Evolutionary conservation across 2,888 invertebrate species (phyloP), one percentile per base, ranked within the genome.

Genomic region (Aphodius granarius): DNA sequence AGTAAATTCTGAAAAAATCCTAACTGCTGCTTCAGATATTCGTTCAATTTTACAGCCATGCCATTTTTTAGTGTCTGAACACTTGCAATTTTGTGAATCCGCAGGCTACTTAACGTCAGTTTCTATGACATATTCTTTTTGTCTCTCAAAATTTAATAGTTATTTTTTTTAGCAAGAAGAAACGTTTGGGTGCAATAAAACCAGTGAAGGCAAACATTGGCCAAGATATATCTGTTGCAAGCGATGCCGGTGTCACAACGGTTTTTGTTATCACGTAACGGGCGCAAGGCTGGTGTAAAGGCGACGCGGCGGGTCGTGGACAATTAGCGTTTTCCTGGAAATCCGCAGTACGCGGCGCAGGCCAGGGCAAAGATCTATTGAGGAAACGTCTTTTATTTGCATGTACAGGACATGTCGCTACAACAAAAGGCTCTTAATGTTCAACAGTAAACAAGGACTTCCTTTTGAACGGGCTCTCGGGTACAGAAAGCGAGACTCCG

Each of bases 381-480:
- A 68, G 68, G 68, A 68, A 68, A 68, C 68, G 68, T n/a, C 43
- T 43, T 68, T 68, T 68, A 68, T 68, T 68, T 68, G 22, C 68
- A 68, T 68, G 68, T 22, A 68, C 68, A 68, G 68, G 68, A 68
- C 68, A 22, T 22, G 68, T 68, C 22, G 19, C 21, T 68, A 77
- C 77, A 77, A 64, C 77, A 20, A 77, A 77, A 77, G 73, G 71
- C 75, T 75, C 74, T 77, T 62, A 75, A 70, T 73, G 72, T 75
- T 68, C 70, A 22, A 17, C 43, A 68, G 72, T 68, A 68, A 75
- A 72, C 73, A 77, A 72, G 73, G 66, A 75, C 43, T 75, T 73
- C 75, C 73, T 75, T 75, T 71, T 68, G 43, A 43, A 43, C 43
- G 43, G 43, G 43, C 43, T 43, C 43, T 43, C 43, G 43, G 43